phyloP scores from a whole-genome alignment of 2,888 invertebrate genomes.

The Cordilura impudica region DNA sequence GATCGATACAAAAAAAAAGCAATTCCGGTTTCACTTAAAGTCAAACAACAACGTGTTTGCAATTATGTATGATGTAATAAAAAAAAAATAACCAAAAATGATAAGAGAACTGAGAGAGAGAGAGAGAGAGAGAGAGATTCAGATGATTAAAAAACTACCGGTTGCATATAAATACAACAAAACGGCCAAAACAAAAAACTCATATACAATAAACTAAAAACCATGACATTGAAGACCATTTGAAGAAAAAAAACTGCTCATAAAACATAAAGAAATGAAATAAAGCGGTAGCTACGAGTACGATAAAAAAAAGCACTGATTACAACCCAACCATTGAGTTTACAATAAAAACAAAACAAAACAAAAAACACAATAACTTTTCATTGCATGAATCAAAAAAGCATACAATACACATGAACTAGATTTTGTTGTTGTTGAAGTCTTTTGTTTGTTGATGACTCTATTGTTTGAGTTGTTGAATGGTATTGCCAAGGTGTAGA shows the following conservation, averaged over 20 bases:
- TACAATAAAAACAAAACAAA: neutral
- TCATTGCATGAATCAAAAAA: neutral
- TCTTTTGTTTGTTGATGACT: neutral
- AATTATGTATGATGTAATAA: slow-evolving; percentile 40
- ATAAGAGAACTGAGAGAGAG: slow-evolving; percentile 4
- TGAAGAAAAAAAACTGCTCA: slow-evolving; percentile 17
- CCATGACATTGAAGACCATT: slow-evolving; percentile 51
- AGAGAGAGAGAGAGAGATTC: neutral
- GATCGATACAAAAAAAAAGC: no score
- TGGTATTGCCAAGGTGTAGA: no score
- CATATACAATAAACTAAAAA: slow-evolving; percentile 11
- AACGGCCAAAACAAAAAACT: slow-evolving; percentile 30
- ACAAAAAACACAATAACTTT: neutral
- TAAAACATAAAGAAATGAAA: neutral
- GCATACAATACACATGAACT: slow-evolving; percentile 29
- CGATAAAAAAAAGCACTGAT: neutral
- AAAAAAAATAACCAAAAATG: neutral
- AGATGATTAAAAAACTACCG: slow-evolving; percentile 4
- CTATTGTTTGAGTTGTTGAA: neutral
- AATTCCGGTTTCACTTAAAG: slow-evolving; percentile 45
- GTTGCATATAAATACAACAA: slow-evolving; percentile 8
- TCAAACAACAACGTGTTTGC: slow-evolving; percentile 15
- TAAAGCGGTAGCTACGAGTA: neutral
- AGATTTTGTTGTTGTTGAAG: slow-evolving; percentile 16
- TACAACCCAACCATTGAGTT: neutral